These are phyloP conservation scores for Pogonocichla stellata DNA, from an alignment of 2,113 vertebrate species.

Conservation along the genomic window DNA sequence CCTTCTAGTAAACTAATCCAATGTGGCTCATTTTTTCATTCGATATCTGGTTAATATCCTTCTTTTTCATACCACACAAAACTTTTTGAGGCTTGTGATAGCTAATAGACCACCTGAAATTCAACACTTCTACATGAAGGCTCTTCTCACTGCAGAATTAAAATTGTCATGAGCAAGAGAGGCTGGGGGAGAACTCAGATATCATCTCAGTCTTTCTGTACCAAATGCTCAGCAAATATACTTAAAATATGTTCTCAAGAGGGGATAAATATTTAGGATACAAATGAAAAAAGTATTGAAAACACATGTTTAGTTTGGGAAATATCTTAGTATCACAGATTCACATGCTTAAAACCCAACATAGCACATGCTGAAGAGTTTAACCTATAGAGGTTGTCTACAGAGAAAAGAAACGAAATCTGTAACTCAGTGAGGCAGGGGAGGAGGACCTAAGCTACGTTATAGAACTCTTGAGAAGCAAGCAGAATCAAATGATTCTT, in stretches of 20 bases:
- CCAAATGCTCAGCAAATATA: background rate
- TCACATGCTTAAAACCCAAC: background rate
- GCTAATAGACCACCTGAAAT: background rate
- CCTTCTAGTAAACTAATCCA: background rate
- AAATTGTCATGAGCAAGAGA: background rate
- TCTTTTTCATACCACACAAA: background rate
- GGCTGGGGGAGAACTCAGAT: background rate
- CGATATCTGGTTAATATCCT: background rate
- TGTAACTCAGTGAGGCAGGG: background rate
- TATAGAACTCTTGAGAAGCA: background rate
- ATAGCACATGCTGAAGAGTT: background rate
- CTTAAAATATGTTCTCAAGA: background rate
- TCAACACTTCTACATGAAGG: background rate
- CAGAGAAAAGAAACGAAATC: background rate
- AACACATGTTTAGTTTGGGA: background rate
- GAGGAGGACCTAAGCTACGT: background rate
- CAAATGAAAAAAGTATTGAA: background rate
- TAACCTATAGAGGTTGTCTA: background rate
- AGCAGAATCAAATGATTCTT: background rate
- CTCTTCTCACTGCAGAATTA: background rate
- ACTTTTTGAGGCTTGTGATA: background rate
- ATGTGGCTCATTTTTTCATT: background rate
- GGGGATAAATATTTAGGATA: background rate
- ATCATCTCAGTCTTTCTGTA: background rate
- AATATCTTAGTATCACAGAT: background rate